Conservation (phyloP, 2,797 vertebrate species). For the Luscinia luscinia region DNA sequence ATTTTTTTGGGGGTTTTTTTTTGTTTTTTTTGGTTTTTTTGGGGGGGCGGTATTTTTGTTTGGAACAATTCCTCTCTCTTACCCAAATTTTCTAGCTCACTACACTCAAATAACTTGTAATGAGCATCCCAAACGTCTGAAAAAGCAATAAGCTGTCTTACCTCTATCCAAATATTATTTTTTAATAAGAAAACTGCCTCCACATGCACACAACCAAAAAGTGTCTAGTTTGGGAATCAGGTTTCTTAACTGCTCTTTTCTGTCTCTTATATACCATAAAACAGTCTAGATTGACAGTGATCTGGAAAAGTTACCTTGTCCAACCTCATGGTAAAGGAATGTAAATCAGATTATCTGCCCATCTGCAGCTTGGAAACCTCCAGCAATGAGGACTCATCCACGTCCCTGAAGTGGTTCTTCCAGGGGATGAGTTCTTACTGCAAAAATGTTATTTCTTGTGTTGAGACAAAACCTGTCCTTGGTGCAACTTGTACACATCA, state of each 20-base stretch:
- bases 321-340: not conserved
- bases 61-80: not conserved
- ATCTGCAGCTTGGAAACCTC: too few species aligned
- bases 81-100: not conserved
- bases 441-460: not conserved
- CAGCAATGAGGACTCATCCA: too few species aligned
- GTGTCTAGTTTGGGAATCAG: accelerated
- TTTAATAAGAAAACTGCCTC: not conserved
- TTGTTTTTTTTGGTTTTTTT: not conserved
- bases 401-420: not conserved
- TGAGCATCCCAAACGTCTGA: not conserved
- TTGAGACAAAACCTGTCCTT: not conserved
- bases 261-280: not conserved
- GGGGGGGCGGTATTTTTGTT: not conserved
- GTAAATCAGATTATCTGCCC: not conserved
- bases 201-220: not conserved
- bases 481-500: not conserved
- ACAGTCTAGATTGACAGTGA: not conserved
- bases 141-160: not conserved
- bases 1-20: not conserved
- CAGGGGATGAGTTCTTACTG: not conserved
- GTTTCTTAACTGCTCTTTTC: not conserved
- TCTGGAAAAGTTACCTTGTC: not conserved
- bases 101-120: not conserved
- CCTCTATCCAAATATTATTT: not conserved